Evolutionary conservation across 2,797 vertebrate genomes (phyloP).

Genomic region (Lophius americanus): DNA sequence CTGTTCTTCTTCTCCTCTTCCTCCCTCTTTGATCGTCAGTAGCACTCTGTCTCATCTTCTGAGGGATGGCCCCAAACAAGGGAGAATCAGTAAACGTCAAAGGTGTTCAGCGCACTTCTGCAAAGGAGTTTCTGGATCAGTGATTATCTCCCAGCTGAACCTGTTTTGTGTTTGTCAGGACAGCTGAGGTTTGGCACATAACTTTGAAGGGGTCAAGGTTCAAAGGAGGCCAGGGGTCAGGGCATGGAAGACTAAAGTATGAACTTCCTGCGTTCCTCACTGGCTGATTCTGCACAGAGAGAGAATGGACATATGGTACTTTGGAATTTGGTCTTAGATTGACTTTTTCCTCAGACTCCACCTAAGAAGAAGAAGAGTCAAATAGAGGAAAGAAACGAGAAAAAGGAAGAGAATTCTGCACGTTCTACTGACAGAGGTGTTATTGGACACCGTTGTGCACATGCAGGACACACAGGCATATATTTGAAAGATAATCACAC

Average conservation of each 20-base stretch:
- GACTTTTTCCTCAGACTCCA: constrained; percentile 15
- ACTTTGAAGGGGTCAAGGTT: constrained; percentile 53
- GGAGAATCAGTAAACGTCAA: constrained; percentile 42
- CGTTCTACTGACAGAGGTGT: constrained; percentile 26
- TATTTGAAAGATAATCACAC: constrained; percentile 31
- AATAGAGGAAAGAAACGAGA: constrained; percentile 60
- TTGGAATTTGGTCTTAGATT: constrained; percentile 55
- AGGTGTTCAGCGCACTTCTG: constrained; percentile 31
- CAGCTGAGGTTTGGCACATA: constrained; percentile 64
- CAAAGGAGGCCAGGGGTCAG: constrained; percentile 65
- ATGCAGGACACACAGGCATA: constrained; percentile 4
- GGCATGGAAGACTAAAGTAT: constrained; percentile 56
- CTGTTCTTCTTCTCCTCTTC: constrained; percentile 16
- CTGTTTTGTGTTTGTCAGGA: constrained; percentile 75
- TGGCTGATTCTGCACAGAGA: constrained; percentile 44
- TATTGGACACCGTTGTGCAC: constrained; percentile 22
- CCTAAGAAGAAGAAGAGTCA: constrained; percentile 21
- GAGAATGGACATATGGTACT: constrained; percentile 48
- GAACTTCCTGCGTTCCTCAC: constrained; percentile 72
- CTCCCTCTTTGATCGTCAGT: constrained; percentile 42
- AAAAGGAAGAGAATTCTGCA: constrained; percentile 20
- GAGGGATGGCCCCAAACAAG: constrained; percentile 31
- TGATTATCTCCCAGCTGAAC: constrained; percentile 54
- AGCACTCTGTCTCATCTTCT: constrained; percentile 34
- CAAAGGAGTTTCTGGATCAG: constrained; percentile 52